Conservation (phyloP, 1,140 invertebrate genomes). For the Parapsyche elsis region DNA sequence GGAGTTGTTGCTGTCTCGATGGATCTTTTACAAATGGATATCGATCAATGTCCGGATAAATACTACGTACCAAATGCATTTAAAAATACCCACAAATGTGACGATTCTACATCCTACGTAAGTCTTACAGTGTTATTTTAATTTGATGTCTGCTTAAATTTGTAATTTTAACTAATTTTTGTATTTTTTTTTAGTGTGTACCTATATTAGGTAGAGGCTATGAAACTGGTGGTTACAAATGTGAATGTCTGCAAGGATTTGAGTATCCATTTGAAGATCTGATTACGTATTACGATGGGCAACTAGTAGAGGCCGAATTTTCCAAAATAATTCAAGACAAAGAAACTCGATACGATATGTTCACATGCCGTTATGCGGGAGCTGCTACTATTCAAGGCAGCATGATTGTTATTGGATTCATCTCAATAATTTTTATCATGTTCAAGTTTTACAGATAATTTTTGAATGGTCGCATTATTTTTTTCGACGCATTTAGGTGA, state of each 20-base stretch:
- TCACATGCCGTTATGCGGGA: constrained; percentile 90
- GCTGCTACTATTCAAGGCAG: constrained; percentile 73
- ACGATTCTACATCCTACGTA: constrained; percentile 91
- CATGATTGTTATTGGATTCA: constrained; percentile 57
- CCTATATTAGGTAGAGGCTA: constrained; percentile 92
- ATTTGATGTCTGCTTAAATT: not conserved
- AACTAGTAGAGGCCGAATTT: constrained; percentile 95
- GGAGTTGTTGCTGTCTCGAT: constrained; percentile 95
- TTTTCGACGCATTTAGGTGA: no score
- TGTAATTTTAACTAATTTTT: not conserved
- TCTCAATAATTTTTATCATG: constrained; percentile 3
- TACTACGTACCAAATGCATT: constrained; percentile 93
- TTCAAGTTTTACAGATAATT: constrained; percentile 27
- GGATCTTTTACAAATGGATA: constrained; percentile 88
- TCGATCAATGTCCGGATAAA: constrained; percentile 94
- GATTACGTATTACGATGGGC: constrained; percentile 96
- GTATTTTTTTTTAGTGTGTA: constrained; percentile 83
- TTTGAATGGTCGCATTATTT: no score
- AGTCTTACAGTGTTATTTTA: constrained; percentile 65
- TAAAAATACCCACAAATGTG: constrained; percentile 95
- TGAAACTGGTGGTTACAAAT: constrained; percentile 96
- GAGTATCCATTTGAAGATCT: constrained; percentile 97
- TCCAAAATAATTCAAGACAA: constrained; percentile 83
- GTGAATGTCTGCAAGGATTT: constrained; percentile 96
- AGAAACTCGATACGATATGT: constrained; percentile 86